Evolutionary conservation across 2,797 vertebrate genomes (phyloP), one percentile per base, ranked within the genome.

Genomic region (Halcyon badia): DNA sequence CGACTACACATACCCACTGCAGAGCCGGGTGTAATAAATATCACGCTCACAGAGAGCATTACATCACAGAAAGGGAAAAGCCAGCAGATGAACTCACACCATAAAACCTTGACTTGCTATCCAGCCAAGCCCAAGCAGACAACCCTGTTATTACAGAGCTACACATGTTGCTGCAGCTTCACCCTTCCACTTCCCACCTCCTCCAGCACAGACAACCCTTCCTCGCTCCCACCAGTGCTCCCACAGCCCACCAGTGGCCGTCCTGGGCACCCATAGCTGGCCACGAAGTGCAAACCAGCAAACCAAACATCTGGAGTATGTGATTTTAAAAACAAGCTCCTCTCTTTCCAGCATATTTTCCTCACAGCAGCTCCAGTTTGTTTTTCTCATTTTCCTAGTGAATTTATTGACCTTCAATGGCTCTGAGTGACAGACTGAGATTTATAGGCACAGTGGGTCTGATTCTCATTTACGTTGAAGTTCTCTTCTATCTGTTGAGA

Each of bases 31-130:
- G 58, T 83, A 73, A 92, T 97, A 97, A 97, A 97, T 88, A 95
- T 26, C 20, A 2, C 51, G 4, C 95, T 94, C 75, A 14, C 46
- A 71, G 71, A 85, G 60, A 61, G 37, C 37, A 58, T 97, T 93
- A 97, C 83, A 57, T 97, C 97, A 98, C 21, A 1, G 25, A 24
- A 60, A 83, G 78, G 87, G 73, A 87, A 96, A 96, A 94, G 96
- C 95, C 94, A 97, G 94, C 89, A 89, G 85, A 97, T 97, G 97
- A 97, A 97, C 88, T 97, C 96, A 97, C 93, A 65, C 88, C 92
- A 54, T 92, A 79, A 91, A 96, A 93, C 92, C 94, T 88, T 95
- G 62, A 31, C 86, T 92, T 91, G 91, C 80, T 95, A 87, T 52
- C 82, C n/a, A 76, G 95, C 96, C 96, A 97, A 97, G 72, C 78